Conservation (phyloP, 2,888 invertebrate species). For the Glyphotaelius pellucidus region DNA sequence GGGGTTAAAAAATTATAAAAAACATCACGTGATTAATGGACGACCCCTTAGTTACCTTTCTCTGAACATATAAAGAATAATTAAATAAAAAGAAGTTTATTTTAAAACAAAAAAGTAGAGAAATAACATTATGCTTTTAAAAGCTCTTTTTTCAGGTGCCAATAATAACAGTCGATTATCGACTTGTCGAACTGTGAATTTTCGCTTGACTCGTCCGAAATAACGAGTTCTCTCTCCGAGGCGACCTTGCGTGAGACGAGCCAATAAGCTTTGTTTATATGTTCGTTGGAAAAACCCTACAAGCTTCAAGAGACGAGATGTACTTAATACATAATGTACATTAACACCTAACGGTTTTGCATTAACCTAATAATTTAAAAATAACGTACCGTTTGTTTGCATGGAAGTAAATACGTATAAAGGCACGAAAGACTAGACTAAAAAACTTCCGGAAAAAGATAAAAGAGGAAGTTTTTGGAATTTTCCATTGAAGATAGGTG, state of each 20-base stretch:
- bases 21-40: too few species aligned
- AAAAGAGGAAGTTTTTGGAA: not conserved
- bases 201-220: constrained; percentile 25
- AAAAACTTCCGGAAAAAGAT: not conserved
- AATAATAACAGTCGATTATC: constrained; percentile 7
- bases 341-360: not conserved
- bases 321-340: not conserved
- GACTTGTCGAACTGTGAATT: constrained; percentile 12
- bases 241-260: not conserved
- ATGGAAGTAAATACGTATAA: not conserved
- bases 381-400: not conserved
- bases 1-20: too few species aligned
- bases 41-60: too few species aligned
- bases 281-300: not conserved
- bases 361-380: not conserved
- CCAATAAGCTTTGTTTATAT: not conserved
- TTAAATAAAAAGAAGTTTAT: not conserved
- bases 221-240: constrained; percentile 20
- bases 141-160: not conserved
- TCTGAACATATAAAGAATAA: too few species aligned
- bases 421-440: not conserved
- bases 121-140: not conserved
- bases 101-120: not conserved
- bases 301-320: not conserved
- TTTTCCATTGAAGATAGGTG: not conserved